Evolutionary conservation across 2,797 vertebrate species (phyloP), one percentile per base, ranked within the genome.

Genomic region (Enteromius treurensis): DNA sequence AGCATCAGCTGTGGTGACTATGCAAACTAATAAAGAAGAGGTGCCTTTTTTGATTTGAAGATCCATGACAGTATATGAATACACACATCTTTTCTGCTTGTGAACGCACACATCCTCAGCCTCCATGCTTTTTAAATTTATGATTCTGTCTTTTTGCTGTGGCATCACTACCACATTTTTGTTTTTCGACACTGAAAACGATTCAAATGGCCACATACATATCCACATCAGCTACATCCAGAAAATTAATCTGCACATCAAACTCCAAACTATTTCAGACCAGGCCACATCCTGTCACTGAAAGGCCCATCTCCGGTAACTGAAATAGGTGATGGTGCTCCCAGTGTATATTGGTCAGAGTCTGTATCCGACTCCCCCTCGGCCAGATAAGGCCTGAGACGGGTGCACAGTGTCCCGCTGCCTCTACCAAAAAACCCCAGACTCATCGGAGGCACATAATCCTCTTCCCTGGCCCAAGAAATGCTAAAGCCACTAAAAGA

Each of bases 401-500:
- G 96, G 90, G 92, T 92, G 42, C 95, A 93, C 13, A 94, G 91
- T 0, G 94, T 94, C 11, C 92, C 92, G 0, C 84, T 84, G 80
- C 86, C 88, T 64, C 94, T 67, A 86, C 95, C 80, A 90, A 95
- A 80, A 68, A 82, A 58, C 47, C 80, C 80, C 5, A 88, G 45
- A 73, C 71, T 34, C 1, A 77, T n/a, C 4, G 84, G 83, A 53
- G 83, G 84, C 32, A 85, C 42, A 92, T 96, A 96, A 90, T 96
- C 93, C 92, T 97, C 98, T 94, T 97, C 86, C 23, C 73, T 97
- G 90, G 97, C 97, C 94, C 99, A 97, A 67, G 98, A 99, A 93
- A 99, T 98, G 91, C 97, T 99, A 91, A 99, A 99, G 81, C 98
- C 98, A 0, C 98, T 99, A 93, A 99, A 99, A 70, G 98, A 99